A percentile compares a stretch with the other conserved stretches of the same genome.
These are phyloP conservation scores for Dromas ardeola DNA, from an alignment of 2,113 vertebrate species.

Conservation along the genomic window DNA sequence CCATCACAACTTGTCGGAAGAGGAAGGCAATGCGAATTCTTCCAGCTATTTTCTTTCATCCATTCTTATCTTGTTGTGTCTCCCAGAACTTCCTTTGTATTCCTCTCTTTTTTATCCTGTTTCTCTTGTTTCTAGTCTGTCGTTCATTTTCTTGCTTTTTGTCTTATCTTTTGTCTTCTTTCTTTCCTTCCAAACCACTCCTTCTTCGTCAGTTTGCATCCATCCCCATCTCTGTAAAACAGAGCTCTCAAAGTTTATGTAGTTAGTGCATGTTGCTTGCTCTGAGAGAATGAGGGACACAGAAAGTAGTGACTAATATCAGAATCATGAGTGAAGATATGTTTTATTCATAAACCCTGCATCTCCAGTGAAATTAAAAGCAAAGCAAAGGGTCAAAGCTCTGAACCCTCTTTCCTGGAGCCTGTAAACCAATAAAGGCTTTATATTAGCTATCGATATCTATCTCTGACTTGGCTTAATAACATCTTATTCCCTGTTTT, in stretches of 20 bases:
- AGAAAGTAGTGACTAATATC: conserved; percentile 79
- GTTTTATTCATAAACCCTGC: conserved; percentile 85
- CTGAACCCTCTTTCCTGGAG: conserved; percentile 81
- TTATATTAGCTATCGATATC: conserved; percentile 89
- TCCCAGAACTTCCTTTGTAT: background rate
- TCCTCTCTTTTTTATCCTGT: background rate
- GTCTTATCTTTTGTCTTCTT: background rate
- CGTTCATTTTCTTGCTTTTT: background rate
- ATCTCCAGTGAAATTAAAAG: conserved; percentile 87
- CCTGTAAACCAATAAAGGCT: conserved; percentile 87
- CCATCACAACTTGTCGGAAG: background rate
- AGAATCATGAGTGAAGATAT: conserved; percentile 77
- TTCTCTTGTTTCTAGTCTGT: background rate
- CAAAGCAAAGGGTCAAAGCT: conserved; percentile 83
- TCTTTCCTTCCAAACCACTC: background rate
- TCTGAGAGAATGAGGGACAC: conserved; percentile 65
- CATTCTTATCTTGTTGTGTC: background rate
- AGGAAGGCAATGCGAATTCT: background rate
- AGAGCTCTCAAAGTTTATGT: conserved; percentile 42
- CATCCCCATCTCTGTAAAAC: background rate
- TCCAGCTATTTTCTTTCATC: background rate
- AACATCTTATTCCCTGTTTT: conserved; percentile 89
- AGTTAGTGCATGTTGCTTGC: conserved; percentile 46
- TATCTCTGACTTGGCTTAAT: conserved; percentile 88
- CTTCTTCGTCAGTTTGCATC: background rate